Base-by-base conservation (phyloP, 1,140 invertebrate species). In the Megalonaias nervosa region DNA sequence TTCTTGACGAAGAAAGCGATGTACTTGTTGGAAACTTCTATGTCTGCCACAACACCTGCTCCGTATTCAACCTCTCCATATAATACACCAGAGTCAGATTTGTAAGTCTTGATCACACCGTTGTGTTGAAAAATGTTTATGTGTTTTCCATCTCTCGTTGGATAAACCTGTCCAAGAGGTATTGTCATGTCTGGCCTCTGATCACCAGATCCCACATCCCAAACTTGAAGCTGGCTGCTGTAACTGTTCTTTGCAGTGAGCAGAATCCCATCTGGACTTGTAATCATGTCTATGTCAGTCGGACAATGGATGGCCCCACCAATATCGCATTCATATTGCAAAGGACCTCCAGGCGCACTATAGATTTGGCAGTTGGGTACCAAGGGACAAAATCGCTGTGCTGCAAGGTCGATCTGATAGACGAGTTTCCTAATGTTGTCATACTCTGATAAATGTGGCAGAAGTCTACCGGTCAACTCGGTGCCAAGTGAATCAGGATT, bases 1-100 rank as follows among this genome's bases (percentile, higher is more conserved):
- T 98, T 92, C 91, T 99, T 97, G 94, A 97, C 98, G 16, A 97
- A 98, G 78, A 99, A 86, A 14, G 82, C 83, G 26, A 88, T 95
- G 79, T 98, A 97, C 86, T 95, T 94, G 84, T 98, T 98, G 5
- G 97, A 98, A 84, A 98, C 96, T 55, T 82, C 75, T 17, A 79
- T 73, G 19, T 76, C 31, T 19, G 75, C 71, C 9, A 84, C 67
- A 16, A 77, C 75, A 12, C 81, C 85, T 59, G 83, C 80, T 15
- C 77, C 82, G 65, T 81, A 86, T 23, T 83, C 71, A 17, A 87
- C 67, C 67, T 84, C 74, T 14, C 81, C 84, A 71, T 83, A 79
- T 15, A 86, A 70, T 65, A 86, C 78, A 11, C 86, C 85, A 62
- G 78, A 81, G 38, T 84, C 84, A 1, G 86, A 76, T n/a, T 82